These are phyloP conservation scores for Agrypnus murinus DNA, from an alignment of 2,888 invertebrate genomes.

Conservation along the genomic window DNA sequence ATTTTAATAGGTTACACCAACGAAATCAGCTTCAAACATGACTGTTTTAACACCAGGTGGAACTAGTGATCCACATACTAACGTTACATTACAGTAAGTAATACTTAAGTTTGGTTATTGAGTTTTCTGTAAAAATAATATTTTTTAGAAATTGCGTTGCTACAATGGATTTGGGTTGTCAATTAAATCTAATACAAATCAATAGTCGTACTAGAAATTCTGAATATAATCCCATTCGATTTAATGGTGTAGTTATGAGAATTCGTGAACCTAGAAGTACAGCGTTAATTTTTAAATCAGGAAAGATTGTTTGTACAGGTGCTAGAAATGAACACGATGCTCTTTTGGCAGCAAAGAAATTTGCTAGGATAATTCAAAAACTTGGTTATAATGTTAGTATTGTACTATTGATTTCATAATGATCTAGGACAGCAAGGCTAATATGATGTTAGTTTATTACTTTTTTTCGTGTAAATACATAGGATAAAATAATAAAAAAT, in stretches of 20 bases:
- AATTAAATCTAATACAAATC: conserved; percentile 82
- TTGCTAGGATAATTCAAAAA: conserved; percentile 88
- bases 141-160: conserved; percentile 85
- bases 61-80: conserved; percentile 74
- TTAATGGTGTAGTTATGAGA: conserved; percentile 89
- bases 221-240: conserved; percentile 88
- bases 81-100: conserved; percentile 71
- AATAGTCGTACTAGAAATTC: conserved; percentile 87
- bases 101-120: conserved; percentile 11
- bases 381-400: conserved; percentile 83
- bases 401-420: no score
- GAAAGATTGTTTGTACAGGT: conserved; percentile 89
- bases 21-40: conserved; percentile 56
- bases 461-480: no score
- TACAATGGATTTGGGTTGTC: conserved; percentile 83
- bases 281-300: conserved; percentile 85
- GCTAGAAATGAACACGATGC: conserved; percentile 86
- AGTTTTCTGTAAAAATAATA: conserved; percentile 9
- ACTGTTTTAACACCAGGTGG: conserved; percentile 66
- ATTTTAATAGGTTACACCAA: neutral
- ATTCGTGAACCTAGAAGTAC: conserved; percentile 86
- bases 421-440: no score
- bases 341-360: conserved; percentile 85
- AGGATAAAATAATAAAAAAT: no score
- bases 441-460: no score